Percentiles rank a stretch among this genome's conserved stretches.
Conservation (phyloP, 2,113 vertebrate genomes). For the Apodemus sylvaticus region DNA sequence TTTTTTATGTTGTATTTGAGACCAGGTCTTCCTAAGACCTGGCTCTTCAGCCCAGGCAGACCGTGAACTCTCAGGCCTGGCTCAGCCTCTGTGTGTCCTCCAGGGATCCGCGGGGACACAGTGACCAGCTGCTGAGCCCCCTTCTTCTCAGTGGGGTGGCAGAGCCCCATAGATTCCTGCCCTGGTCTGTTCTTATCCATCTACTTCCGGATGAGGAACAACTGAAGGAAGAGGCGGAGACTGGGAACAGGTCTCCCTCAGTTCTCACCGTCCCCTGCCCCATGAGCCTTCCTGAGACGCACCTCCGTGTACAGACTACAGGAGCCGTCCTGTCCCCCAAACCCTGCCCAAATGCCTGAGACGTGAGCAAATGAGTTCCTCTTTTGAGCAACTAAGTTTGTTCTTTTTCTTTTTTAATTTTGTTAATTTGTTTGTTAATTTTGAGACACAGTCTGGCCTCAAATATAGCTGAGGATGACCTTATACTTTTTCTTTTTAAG, state of each 20-base stretch:
- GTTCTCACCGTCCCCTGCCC: background rate
- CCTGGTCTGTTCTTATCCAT: background rate
- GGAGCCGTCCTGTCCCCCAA: background rate
- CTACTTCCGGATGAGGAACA: background rate
- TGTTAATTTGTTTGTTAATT: background rate
- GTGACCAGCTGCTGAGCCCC: background rate
- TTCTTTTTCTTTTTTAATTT: background rate
- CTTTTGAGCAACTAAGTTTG: background rate
- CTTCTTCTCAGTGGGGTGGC: too few species aligned
- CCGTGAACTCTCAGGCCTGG: background rate
- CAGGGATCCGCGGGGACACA: too few species aligned
- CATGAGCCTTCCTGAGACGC: background rate
- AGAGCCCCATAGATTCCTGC: background rate
- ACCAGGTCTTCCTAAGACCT: background rate
- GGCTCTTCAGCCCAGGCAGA: background rate
- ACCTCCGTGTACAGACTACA: background rate
- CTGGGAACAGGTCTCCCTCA: background rate
- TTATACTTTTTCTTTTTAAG: background rate
- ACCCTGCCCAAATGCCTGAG: background rate
- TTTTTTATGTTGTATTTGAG: background rate
- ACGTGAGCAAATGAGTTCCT: background rate
- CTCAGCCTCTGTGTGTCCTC: background rate
- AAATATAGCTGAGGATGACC: background rate
- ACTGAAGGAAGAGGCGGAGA: background rate
- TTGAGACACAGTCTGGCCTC: background rate